Conservation (phyloP, 2,113 vertebrate genomes). For the Numenius arquata region DNA sequence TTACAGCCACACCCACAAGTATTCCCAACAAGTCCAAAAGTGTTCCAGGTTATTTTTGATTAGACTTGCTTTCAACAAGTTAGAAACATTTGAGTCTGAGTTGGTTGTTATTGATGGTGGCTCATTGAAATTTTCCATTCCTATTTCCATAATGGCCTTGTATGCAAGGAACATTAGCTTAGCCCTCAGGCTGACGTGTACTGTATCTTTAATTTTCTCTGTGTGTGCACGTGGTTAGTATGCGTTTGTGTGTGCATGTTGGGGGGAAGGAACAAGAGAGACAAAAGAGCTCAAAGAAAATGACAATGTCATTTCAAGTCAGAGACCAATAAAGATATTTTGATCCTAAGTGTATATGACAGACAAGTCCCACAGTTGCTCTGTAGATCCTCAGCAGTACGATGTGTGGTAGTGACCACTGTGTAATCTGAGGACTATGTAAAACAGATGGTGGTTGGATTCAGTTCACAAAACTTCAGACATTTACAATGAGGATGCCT, state of each 20-base stretch:
- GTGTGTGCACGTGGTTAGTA: neutral
- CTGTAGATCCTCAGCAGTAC: neutral
- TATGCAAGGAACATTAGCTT: neutral
- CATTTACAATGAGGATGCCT: neutral
- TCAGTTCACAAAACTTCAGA: neutral
- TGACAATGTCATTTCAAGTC: neutral
- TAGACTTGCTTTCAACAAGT: slow-evolving; percentile 33
- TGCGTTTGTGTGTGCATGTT: neutral
- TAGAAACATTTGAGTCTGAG: neutral
- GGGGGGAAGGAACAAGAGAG: neutral
- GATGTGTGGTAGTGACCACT: neutral
- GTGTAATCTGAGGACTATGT: neutral
- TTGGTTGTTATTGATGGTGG: neutral
- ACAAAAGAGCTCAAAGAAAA: neutral
- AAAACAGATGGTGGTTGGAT: neutral
- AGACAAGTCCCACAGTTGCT: neutral
- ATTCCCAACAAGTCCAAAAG: slow-evolving; percentile 47
- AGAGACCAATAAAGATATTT: neutral
- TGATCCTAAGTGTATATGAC: neutral
- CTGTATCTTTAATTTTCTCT: neutral
- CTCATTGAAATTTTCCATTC: neutral
- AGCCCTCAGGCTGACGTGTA: neutral
- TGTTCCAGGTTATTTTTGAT: slow-evolving; percentile 41
- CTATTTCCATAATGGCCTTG: neutral
- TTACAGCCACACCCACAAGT: slow-evolving; percentile 32